Evolutionary conservation across 1,140 invertebrate species (phyloP), one percentile per base, ranked within the genome.

Genomic region (Frieseomelitta varia): DNA sequence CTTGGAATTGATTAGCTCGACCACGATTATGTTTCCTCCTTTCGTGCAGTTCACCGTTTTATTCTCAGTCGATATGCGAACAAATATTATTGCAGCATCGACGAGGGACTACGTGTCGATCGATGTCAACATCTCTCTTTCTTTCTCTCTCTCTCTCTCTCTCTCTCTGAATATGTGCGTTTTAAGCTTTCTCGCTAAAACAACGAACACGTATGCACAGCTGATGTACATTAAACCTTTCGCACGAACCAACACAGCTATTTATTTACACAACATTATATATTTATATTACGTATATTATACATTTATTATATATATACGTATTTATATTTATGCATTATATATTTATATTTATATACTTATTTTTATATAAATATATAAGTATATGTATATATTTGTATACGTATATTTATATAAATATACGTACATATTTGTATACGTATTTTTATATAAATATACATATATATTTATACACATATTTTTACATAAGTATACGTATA

Each of bases 251-350:
- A 27, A 27, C 75, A 55, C 24, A 11, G 55, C 27, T 55, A 69
- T 84, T 79, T 83, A 76, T 83, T 69, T 69, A 58, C 74, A 21
- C 67, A n/a, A n/a, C n/a, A n/a, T n/a, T n/a, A n/a, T n/a, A n/a
- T n/a, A n/a, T n/a, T n/a, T n/a, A n/a, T n/a, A n/a, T n/a, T n/a
- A n/a, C n/a, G n/a, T n/a, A n/a, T n/a, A n/a, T n/a, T n/a, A n/a
- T n/a, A n/a, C n/a, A n/a, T n/a, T n/a, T n/a, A n/a, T n/a, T n/a
- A n/a, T n/a, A n/a, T n/a, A n/a, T n/a, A n/a, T n/a, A n/a, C n/a
- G n/a, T n/a, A n/a, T n/a, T n/a, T n/a, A n/a, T n/a, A n/a, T n/a
- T n/a, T n/a, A n/a, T n/a, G n/a, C n/a, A n/a, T n/a, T n/a, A n/a
- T n/a, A n/a, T n/a, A n/a, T n/a, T n/a, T n/a, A n/a, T n/a, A n/a